Base-by-base conservation (phyloP, 1,140 invertebrate species). In the Philopotamus ludificatus region DNA sequence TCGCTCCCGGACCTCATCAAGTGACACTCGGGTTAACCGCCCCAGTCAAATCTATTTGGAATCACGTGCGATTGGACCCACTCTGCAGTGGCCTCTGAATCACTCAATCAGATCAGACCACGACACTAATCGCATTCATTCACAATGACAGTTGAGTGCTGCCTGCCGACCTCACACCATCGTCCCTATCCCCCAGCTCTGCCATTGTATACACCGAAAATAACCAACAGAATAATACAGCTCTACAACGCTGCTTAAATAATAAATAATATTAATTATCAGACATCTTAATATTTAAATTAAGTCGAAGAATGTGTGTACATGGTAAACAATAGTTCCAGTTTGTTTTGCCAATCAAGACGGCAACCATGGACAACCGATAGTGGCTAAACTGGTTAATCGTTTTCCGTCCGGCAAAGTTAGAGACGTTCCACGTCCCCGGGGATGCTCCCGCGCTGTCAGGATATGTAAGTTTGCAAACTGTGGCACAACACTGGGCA, bases 391-490 rank as follows among this genome's bases (percentile, higher is more conserved):
- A 44, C 28, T 15, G 49, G 54, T 60, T 65, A 65, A 65, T 65
- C 63, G 63, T 60, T 65, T 65, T 60, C 28, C 45, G 15, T 51
- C 54, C 57, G 54, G 42, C 44, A 58, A 65, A 59, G 15, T 63
- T 63, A 12, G 26, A n/a, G 21, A 49, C 63, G 26, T 34, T 53
- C 41, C 44, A 41, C 16, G 10, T 45, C 25, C 55, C 25, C 16
- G 23, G 12, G 63, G 55, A 41, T n/a, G 34, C 2, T 18, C 7
- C 23, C 50, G 7, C n/a, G 12, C 3, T n/a, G 21, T 20, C 22
- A 18, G 44, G 51, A 57, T 47, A 45, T 47, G 53, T 58, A 47
- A 57, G 63, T 65, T 65, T 57, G 51, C 41, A 54, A 65, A 65
- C 62, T 64, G 51, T 16, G 39, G 50, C 34, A 25, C 62, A 62